Percentiles rank a stretch among this genome's conserved stretches.
Evolutionary conservation across 2,797 vertebrate genomes (phyloP).

Genomic region (Coregonus suidteri): DNA sequence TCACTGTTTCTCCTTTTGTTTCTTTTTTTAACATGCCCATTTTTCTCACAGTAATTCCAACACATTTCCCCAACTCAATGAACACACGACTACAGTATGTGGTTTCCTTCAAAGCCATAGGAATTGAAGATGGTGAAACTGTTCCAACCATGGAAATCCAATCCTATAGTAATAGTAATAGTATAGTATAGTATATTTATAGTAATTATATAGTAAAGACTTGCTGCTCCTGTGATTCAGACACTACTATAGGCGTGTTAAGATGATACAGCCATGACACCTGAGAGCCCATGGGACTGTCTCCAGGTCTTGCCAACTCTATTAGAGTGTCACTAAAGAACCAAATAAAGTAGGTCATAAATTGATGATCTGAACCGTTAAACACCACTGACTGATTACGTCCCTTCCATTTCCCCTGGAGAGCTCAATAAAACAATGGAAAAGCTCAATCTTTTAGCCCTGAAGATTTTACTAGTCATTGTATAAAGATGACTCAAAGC

Average conservation of each 20-base stretch:
- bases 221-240: neutral
- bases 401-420: neutral
- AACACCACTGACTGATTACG: neutral
- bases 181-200: neutral
- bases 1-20: slow-evolving; percentile 27
- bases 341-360: neutral
- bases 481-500: neutral
- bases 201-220: neutral
- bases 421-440: neutral
- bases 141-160: neutral
- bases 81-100: neutral
- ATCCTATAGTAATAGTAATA: neutral
- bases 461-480: neutral
- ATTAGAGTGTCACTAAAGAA: neutral
- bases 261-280: neutral
- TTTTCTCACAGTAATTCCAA: neutral
- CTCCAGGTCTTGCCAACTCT: neutral
- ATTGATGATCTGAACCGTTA: slow-evolving; percentile 7
- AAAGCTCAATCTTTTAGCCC: neutral
- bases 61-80: neutral
- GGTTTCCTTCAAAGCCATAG: neutral
- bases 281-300: neutral
- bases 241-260: neutral
- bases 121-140: neutral
- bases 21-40: neutral